A percentile compares a stretch with the other conserved stretches of the same genome.
Conservation (phyloP, 2,888 invertebrate genomes). For the Drosophila phalerata region DNA sequence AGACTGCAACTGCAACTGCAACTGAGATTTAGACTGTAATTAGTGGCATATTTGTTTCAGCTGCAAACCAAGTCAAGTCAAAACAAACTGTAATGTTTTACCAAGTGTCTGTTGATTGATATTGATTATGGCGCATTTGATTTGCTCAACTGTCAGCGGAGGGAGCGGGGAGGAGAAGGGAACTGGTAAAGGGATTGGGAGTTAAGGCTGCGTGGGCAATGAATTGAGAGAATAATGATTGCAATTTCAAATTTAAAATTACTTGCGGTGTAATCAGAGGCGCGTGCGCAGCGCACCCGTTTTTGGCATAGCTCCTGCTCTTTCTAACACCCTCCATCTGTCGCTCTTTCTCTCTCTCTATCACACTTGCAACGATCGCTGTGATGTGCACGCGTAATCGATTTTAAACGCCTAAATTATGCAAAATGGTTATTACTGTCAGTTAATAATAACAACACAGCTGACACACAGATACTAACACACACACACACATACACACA, state of each 20-base stretch:
- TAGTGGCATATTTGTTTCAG: slow-evolving; percentile 82
- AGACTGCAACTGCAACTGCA: slow-evolving; percentile 21
- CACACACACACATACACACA: slow-evolving; percentile 6
- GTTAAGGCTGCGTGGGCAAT: slow-evolving; percentile 67
- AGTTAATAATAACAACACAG: slow-evolving; percentile 37
- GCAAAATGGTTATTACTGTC: slow-evolving; percentile 50
- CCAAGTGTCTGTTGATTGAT: slow-evolving; percentile 68
- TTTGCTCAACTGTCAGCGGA: slow-evolving; percentile 21
- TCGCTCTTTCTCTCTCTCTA: background rate
- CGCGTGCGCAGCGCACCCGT: slow-evolving; percentile 81
- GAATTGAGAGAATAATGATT: slow-evolving; percentile 39
- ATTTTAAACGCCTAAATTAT: slow-evolving; percentile 69
- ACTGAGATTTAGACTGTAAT: slow-evolving; percentile 64
- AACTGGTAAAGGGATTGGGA: background rate
- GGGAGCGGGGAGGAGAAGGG: background rate
- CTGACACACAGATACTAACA: slow-evolving; percentile 29
- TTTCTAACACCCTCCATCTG: background rate
- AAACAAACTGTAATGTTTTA: slow-evolving; percentile 59
- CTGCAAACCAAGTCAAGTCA: slow-evolving; percentile 64
- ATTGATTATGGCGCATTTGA: slow-evolving; percentile 74
- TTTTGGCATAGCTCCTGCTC: slow-evolving; percentile 32
- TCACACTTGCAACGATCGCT: background rate
- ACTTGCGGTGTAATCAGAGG: slow-evolving; percentile 70
- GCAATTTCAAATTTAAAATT: slow-evolving; percentile 57
- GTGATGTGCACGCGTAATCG: slow-evolving; percentile 55